Evolutionary conservation across 2,888 invertebrate species (phyloP), one percentile per base, ranked within the genome.

Genomic region (Drosophila emarginata): DNA sequence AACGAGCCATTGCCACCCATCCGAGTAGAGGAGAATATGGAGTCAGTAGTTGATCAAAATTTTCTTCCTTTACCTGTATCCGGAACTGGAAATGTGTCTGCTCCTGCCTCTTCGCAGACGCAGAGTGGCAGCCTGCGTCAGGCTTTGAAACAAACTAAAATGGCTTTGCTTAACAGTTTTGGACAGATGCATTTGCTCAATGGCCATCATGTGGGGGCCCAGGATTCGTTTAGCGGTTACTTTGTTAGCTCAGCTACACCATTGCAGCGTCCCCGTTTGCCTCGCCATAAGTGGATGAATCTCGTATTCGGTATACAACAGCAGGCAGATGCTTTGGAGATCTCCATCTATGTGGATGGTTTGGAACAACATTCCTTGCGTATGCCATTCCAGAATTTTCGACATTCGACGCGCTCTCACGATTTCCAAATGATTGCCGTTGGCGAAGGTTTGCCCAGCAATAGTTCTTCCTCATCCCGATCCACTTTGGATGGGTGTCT

Each of bases 261-360:
- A 66, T 62, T 91, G 36, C 90, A 89, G 64, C 82, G 89, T 51
- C 80, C 89, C 23, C 89, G 90, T 2, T 53, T 92, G 61, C 70
- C 75, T 1, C 79, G 78, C 59, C 89, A 90, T 62, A 91, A 90
- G 61, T 92, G 92, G 92, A 91, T 88, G 4, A 92, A 92, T 74
- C 61, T 92, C 57, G 86, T 90, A 18, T 88, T 92, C 37, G 85
- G 89, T 0, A 64, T 91, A 18, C 89, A 89, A 51, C 79, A 81
- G 51, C 77, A 80, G 50, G 66, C 80, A 2, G 90, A 90, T 72
- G 72, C 79, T 0, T 67, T 92, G 32, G 85, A 89, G 28, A 63
- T 92, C 0, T 83, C 77, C 21, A 54, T 91, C 1, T 88, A 77
- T 36, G 37, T 90, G 1, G 90, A 92, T 74, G 91, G 91, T 0